Evolutionary conservation across 2,797 vertebrate species (phyloP), one percentile per base, ranked within the genome.

Genomic region (Fistularia commersonii): DNA sequence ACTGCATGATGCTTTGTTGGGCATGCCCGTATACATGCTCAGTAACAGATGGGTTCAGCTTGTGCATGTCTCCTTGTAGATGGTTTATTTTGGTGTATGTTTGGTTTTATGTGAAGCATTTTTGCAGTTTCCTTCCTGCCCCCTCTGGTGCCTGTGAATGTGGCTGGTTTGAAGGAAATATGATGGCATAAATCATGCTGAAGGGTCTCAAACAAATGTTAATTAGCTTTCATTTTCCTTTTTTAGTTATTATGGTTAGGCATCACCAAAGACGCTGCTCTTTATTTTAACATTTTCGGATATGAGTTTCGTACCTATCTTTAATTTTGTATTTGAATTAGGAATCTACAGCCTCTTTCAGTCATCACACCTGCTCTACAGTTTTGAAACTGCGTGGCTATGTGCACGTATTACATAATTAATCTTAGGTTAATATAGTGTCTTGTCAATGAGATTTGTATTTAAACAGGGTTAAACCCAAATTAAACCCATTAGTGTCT

Each of bases 221-320:
- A 88, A 88, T 89, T 89, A 87, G 79, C 69, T 80, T 83, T 88
- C 82, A 87, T 87, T 86, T 81, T 72, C 74, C 69, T 76, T 82
- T 85, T 88, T 82, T 86, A 86, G 74, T 77, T 79, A 56, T 48
- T 49, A 67, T 80, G 81, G 80, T 69, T 76, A 81, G 54, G 50
- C 61, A 35, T 57, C 63, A 52, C 69, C 61, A 46, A 69, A 74
- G 66, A 70, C 65, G 38, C 61, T 63, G 74, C 46, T 60, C 49
- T 60, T 45, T 57, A 37, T 77, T 76, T 70, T 56, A 57, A 45
- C 15, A 6, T 64, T 33, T 46, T 72, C 45, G 6, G 43, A 55
- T 15, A 32, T 49, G 61, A 48, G 58, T 51, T 23, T 23, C 23
- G 2, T 2, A 23, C 23, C 23, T 23, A 23, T 23, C 23, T 23